phyloP scores from a whole-genome alignment of 2,113 vertebrate genomes.

The Rhinopomastus cyanomelas region DNA sequence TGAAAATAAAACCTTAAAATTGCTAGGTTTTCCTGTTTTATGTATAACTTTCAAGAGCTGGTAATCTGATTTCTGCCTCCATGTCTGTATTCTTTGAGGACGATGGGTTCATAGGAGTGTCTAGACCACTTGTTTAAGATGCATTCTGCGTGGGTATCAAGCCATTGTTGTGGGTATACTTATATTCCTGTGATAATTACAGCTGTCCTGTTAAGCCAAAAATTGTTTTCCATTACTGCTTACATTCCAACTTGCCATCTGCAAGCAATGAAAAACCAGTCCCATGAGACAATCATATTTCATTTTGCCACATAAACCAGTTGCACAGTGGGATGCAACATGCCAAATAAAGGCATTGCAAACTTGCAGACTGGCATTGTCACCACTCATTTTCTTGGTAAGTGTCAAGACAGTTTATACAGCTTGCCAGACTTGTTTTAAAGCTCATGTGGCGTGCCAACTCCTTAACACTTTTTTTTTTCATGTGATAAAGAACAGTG shows the following conservation, averaged over 20 bases:
- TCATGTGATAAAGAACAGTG: not conserved
- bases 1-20: not conserved
- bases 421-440: not conserved
- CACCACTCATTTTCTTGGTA: not conserved
- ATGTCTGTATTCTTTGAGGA: not conserved
- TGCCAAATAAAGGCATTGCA: not conserved
- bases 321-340: not conserved
- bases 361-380: not conserved
- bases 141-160: not conserved
- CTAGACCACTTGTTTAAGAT: not conserved
- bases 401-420: not conserved
- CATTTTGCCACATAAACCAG: constrained; percentile 5
- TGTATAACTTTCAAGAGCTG: not conserved
- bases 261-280: constrained; percentile 12
- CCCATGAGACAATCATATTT: not conserved
- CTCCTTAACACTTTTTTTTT: not conserved
- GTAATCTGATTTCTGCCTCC: not conserved
- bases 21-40: not conserved
- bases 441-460: accelerated
- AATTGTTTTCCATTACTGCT: constrained; percentile 2
- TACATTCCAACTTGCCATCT: not conserved
- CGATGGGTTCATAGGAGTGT: not conserved
- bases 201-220: not conserved
- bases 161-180: not conserved
- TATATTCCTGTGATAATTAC: not conserved